Evolutionary conservation across 53 echinoderm and acorn worm species (phyloP), one percentile per base, ranked within the genome.

Genomic region (Luidia sarsii): DNA sequence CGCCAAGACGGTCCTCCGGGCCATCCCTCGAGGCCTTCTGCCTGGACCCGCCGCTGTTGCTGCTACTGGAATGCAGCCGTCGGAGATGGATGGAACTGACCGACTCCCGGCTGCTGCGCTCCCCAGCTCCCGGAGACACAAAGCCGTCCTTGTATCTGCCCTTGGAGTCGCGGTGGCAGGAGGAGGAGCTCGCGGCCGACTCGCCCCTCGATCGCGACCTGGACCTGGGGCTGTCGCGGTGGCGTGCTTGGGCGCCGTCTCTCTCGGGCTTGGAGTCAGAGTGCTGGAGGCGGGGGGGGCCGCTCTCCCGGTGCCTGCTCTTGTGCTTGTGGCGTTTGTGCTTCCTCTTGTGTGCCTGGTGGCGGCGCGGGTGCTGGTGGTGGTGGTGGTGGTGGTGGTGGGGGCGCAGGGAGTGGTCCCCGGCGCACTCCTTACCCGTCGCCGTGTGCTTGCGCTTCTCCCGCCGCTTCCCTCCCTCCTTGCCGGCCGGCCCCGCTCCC

Each of bases 371-470:
- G n/a, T n/a, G n/a, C n/a, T n/a, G n/a, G n/a, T n/a, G n/a, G n/a
- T n/a, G n/a, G n/a, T n/a, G n/a, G n/a, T n/a, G n/a, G n/a, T n/a
- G n/a, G n/a, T n/a, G n/a, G n/a, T n/a, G n/a, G n/a, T n/a, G n/a
- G n/a, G n/a, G n/a, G n/a, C n/a, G n/a, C n/a, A n/a, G n/a, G n/a
- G n/a, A n/a, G n/a, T n/a, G n/a, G n/a, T n/a, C n/a, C n/a, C n/a
- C n/a, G n/a, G n/a, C n/a, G n/a, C n/a, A n/a, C n/a, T n/a, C n/a
- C n/a, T n/a, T n/a, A n/a, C n/a, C 31, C 20, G 80, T 61, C 50
- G 31, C n/a, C 43, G 39, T 81, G 49, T 88, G 67, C 33, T 88
- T 72, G 22, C 49, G 79, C 87, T 79, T 88, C 74, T 91, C 53
- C 49, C 37, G 70, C 33, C 68, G 54, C 48, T 53, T 80, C 2